Evolutionary conservation across 2,797 vertebrate species (phyloP).

Genomic region (Synaphobranchus kaupii): DNA sequence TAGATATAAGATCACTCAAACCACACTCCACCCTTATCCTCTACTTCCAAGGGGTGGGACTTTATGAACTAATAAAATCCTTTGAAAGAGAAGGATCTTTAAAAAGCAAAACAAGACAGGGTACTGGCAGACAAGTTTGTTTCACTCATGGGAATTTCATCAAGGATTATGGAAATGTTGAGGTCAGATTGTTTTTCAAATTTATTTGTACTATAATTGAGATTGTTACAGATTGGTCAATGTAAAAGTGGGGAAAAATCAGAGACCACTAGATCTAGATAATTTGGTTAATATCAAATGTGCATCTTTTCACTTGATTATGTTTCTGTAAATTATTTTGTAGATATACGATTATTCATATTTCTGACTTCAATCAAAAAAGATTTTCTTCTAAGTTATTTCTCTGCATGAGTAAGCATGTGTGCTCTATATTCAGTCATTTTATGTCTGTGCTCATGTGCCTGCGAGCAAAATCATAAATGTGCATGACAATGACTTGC

Average conservation of each 20-base stretch:
- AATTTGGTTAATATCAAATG: neutral
- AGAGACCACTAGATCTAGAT: neutral
- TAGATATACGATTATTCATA: neutral
- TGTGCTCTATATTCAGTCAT: neutral
- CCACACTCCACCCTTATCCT: constrained; percentile 62
- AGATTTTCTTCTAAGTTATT: neutral
- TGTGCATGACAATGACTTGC: neutral
- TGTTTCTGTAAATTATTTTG: neutral
- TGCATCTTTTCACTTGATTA: neutral
- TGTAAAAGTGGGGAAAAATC: neutral
- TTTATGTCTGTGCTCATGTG: neutral
- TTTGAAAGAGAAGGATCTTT: constrained; percentile 44
- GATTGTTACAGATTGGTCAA: neutral
- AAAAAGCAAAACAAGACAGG: neutral
- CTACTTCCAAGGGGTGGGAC: constrained; percentile 64
- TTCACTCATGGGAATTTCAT: neutral
- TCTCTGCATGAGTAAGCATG: neutral
- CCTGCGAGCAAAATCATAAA: neutral
- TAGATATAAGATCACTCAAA: constrained; percentile 47
- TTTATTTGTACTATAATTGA: neutral
- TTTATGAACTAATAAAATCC: constrained; percentile 53
- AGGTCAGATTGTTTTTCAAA: neutral
- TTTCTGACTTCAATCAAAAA: too few relatives aligned
- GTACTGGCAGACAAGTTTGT: neutral
- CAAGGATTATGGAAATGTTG: neutral